Evolutionary conservation across 1,140 invertebrate genomes (phyloP), one percentile per base, ranked within the genome.

Genomic region (Aphaenogaster ashmeadi): DNA sequence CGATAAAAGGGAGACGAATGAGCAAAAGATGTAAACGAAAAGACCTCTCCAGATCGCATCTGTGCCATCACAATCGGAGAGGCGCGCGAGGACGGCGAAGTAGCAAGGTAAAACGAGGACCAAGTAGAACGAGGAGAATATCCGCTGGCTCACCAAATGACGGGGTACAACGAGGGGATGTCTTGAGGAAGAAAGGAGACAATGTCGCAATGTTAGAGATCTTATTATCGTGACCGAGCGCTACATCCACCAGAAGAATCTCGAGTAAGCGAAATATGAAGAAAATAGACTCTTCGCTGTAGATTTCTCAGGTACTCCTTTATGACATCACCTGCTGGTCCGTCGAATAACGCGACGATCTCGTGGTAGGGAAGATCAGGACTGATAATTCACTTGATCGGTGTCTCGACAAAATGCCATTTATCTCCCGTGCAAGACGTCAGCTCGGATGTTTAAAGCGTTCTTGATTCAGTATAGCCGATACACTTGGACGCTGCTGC

Each of bases 401-500:
- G n/a, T n/a, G 58, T 79, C 60, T 44, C 52, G 67, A 74, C 9
- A 11, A 44, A 83, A 74, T 47, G 27, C 38, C 50, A 36, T 78
- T 87, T 67, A 21, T 69, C 64, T 71, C n/a, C 41, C 11, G 41
- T 33, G 11, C 5, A 18, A 44, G 27, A 54, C 18, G 13, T n/a
- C 27, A 47, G 38, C 11, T n/a, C 58, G 50, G 7, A n/a, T 9
- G 33, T 47, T 27, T 36, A 47, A 38, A 56, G 38, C 21, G 3
- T n/a, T 64, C 44, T 36, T n/a, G 15, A 7, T 54, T 94, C 78
- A 94, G 47, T 93, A 93, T 11, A 94, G 83, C 62, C 88, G 91
- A 69, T 87, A 90, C n/a, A 89, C 80, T 4, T 87, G 87, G 18
- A 93, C 86, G 1, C 9, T 81, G 38, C 21, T 72, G 41, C 79